A percentile compares a stretch with the other conserved stretches of the same genome.
phyloP scores from a whole-genome alignment of 2,888 invertebrate species.

The Endotricha flammealis region DNA sequence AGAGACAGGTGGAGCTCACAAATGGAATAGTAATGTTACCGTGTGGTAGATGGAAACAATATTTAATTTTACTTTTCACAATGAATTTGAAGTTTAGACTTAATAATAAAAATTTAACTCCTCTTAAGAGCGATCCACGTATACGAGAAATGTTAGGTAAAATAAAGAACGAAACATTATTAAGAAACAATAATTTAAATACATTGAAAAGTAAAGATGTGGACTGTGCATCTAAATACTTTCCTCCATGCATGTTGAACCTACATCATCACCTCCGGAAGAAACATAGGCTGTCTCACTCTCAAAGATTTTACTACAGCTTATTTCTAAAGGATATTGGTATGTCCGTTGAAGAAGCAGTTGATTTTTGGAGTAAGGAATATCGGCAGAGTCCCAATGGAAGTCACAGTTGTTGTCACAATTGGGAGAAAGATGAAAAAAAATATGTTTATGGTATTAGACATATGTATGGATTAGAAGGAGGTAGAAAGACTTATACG shows the following conservation, averaged over 20 bases:
- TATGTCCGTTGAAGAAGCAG: constrained; percentile 80
- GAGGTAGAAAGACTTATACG: constrained; percentile 79
- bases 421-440: constrained; percentile 80
- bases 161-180: constrained; percentile 32
- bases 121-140: constrained; percentile 52
- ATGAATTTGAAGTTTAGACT: constrained; percentile 56
- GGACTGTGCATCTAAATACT: constrained; percentile 52
- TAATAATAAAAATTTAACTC: constrained; percentile 33
- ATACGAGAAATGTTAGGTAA: constrained; percentile 46
- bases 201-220: constrained; percentile 53
- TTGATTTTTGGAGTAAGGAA: constrained; percentile 81
- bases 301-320: constrained; percentile 81
- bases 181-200: constrained; percentile 21
- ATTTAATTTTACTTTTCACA: constrained; percentile 64
- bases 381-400: constrained; percentile 74
- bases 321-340: constrained; percentile 85
- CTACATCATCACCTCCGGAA: constrained; percentile 72
- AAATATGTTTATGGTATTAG: constrained; percentile 83
- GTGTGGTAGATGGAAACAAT: constrained; percentile 76
- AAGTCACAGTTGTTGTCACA: constrained; percentile 76
- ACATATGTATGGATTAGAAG: constrained; percentile 85
- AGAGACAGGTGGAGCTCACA: constrained; percentile 68
- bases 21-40: constrained; percentile 73
- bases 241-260: constrained; percentile 83
- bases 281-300: constrained; percentile 81